Base-by-base conservation (phyloP, 2,888 invertebrate genomes). In the Aphrophora alni region DNA sequence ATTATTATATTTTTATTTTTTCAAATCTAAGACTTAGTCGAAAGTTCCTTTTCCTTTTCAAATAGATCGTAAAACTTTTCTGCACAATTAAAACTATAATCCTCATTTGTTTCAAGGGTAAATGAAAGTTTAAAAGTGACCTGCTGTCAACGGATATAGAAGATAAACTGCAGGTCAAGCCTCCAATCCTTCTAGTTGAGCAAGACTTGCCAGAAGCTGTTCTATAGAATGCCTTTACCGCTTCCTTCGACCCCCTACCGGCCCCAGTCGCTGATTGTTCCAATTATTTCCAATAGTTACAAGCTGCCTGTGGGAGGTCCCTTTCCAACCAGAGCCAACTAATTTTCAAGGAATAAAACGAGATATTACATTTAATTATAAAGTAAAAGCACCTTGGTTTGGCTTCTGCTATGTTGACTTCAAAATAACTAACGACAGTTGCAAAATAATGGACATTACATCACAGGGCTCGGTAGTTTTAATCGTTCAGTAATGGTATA, bases 291-390 rank as follows among this genome's bases (percentile, higher is more conserved):
- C 44, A 44, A 44, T 44, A 44, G 44, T 44, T 44, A 44, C 44
- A 44, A 44, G 44, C 44, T 2, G 44, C 44, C 44, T 14, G 44
- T 44, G 44, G 44, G 44, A 44, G 44, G 44, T 44, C 44, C 44
- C 44, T 44, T 44, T 44, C 44, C 44, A 44, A 44, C 44, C 33
- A 33, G 33, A 4, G 33, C 33, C 33, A 33, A 33, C 33, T 33
- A 33, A 33, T 33, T 44, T 44, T 44, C 10, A 44, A 44, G 44
- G 21, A 21, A 59, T 59, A 59, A 59, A 59, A 59, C n/a, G 59
- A 59, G 59, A 59, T 59, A 59, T 59, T 59, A 59, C 59, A 21
- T 59, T 59, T 59, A 59, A 59, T 59, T 59, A 59, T 59, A 59
- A 59, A 59, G 59, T 21, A 59, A 21, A n/a, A 59, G 59, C n/a